A percentile compares a stretch with the other conserved stretches of the same genome.
Evolutionary conservation across 1,140 invertebrate species (phyloP).

Genomic region (Micrasema longulum): DNA sequence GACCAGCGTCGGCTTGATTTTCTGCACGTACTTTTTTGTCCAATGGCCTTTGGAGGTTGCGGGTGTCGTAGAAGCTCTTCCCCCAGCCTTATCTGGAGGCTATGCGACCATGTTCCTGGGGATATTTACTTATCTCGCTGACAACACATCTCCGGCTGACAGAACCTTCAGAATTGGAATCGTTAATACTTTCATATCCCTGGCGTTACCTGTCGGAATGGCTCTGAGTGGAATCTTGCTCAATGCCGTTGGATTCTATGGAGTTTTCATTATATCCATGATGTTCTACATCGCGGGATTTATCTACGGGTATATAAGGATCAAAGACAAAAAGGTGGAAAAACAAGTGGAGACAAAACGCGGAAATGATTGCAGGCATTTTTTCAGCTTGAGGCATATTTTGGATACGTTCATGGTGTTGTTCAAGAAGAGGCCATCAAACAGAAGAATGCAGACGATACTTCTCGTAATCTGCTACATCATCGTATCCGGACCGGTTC

Average conservation of each 20-base stretch:
- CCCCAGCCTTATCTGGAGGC: slow-evolving; percentile 83
- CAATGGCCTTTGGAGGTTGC: slow-evolving; percentile 77
- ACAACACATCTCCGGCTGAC: slow-evolving; percentile 83
- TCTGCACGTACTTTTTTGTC: slow-evolving; percentile 75
- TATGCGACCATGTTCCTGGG: slow-evolving; percentile 92
- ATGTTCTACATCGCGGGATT: slow-evolving; percentile 74
- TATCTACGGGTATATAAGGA: slow-evolving; percentile 69
- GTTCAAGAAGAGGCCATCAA: slow-evolving; percentile 60
- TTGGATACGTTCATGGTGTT: slow-evolving; percentile 65
- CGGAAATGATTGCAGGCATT: slow-evolving; percentile 54
- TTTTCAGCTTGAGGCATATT: slow-evolving; percentile 62
- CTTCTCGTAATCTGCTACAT: slow-evolving; percentile 64
- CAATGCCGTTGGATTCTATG: slow-evolving; percentile 82
- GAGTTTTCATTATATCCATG: slow-evolving; percentile 80
- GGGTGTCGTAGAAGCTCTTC: slow-evolving; percentile 76
- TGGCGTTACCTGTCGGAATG: slow-evolving; percentile 83
- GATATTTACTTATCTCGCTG: slow-evolving; percentile 89
- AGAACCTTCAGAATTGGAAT: slow-evolving; percentile 86
- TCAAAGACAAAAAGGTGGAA: slow-evolving; percentile 66
- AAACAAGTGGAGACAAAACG: slow-evolving; percentile 46
- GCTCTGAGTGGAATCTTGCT: slow-evolving; percentile 80
- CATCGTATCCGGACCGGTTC: slow-evolving; percentile 66
- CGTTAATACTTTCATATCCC: slow-evolving; percentile 83
- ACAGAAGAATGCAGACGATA: slow-evolving; percentile 62
- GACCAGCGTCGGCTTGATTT: slow-evolving; percentile 62